A percentile compares a stretch with the other conserved stretches of the same genome.
phyloP scores from a whole-genome alignment of 1,140 invertebrate genomes.

The Trissolcus basalis region DNA sequence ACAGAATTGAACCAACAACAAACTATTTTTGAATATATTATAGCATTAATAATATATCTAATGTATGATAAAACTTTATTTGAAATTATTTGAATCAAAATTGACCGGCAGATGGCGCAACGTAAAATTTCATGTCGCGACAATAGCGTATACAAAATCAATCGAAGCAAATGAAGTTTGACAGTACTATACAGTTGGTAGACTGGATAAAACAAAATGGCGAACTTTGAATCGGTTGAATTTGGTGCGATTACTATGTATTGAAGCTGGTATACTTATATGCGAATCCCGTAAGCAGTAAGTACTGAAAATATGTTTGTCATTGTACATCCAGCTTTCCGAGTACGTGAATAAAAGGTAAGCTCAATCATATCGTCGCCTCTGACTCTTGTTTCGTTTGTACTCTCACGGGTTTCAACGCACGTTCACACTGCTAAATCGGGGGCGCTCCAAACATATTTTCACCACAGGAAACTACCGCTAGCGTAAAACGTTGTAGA shows the following conservation, averaged over 20 bases:
- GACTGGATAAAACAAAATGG: not conserved
- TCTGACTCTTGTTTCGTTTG: constrained; percentile 31
- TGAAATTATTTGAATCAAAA: too few relatives aligned
- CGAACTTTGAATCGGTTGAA: not conserved
- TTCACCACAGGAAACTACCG: constrained; percentile 48
- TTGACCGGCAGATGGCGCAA: too few relatives aligned
- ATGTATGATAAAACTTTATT: too few relatives aligned
- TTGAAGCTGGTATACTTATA: constrained; percentile 5
- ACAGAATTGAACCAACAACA: too few relatives aligned
- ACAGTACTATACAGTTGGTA: too few relatives aligned
- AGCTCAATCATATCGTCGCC: constrained; percentile 8
- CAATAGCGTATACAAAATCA: too few relatives aligned
- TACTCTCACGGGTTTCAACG: constrained; percentile 49
- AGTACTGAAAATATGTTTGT: constrained; percentile 59
- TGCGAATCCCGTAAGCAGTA: constrained; percentile 44
- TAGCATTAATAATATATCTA: too few relatives aligned
- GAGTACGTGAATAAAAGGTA: constrained; percentile 41
- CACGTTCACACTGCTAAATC: constrained; percentile 29
- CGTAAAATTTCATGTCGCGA: too few relatives aligned
- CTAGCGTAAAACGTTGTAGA: constrained; percentile 55
- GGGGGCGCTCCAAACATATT: constrained; percentile 45
- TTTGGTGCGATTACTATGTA: not conserved
- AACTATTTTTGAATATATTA: too few relatives aligned
- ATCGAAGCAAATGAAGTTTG: too few relatives aligned
- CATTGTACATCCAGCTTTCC: constrained; percentile 41